Evolutionary conservation across 1,140 invertebrate species (phyloP).

Genomic region (Leucophenga varia): DNA sequence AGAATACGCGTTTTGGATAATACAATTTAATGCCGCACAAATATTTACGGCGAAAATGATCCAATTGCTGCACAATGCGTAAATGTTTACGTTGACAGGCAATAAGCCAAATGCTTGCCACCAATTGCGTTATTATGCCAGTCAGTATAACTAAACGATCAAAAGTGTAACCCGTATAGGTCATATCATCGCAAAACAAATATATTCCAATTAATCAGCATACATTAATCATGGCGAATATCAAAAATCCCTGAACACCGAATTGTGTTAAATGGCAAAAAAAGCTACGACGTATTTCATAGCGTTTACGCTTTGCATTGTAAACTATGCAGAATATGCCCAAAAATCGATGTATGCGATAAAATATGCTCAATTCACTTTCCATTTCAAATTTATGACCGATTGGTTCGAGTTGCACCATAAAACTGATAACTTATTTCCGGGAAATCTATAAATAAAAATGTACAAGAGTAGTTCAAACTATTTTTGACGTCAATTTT

Average conservation of each 20-base stretch:
- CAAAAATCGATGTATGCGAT: constrained; percentile 33
- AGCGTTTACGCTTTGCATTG: constrained; percentile 13
- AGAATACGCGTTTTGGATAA: constrained; percentile 24
- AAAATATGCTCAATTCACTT: constrained; percentile 25
- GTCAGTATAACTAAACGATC: constrained; percentile 31
- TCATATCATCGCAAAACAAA: constrained; percentile 26
- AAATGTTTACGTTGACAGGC: constrained; percentile 29
- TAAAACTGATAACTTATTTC: too few species aligned
- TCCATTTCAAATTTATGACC: too few species aligned
- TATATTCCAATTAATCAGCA: constrained; percentile 22
- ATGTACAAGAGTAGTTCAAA: too few species aligned
- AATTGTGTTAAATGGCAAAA: constrained; percentile 30
- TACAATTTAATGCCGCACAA: background rate
- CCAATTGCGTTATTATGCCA: constrained; percentile 24
- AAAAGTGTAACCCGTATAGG: constrained; percentile 33
- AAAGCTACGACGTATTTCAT: constrained; percentile 25
- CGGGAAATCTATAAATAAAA: too few species aligned
- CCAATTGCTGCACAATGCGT: constrained; percentile 27
- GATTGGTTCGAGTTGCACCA: too few species aligned
- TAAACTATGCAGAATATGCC: constrained; percentile 40
- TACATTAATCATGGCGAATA: constrained; percentile 19
- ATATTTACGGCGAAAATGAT: constrained; percentile 23
- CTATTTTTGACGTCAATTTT: too few species aligned
- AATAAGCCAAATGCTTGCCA: constrained; percentile 38
- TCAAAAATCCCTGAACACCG: constrained; percentile 23